Evolutionary conservation across 2,888 invertebrate species (phyloP).

Genomic region (Plagiodera versicolora): DNA sequence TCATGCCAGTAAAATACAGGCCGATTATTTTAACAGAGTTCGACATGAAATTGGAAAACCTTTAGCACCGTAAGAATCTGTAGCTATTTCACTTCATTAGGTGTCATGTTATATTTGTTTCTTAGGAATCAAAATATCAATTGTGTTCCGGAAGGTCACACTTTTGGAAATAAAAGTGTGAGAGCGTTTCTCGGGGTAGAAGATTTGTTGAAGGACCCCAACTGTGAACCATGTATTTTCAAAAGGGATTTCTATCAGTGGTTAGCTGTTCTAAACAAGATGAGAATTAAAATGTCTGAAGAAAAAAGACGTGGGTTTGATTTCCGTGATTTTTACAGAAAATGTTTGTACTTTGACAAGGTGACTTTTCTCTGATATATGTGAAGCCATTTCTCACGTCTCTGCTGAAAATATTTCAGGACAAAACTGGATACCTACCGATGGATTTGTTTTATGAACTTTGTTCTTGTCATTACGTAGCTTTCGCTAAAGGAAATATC

Average conservation of each 20-base stretch:
- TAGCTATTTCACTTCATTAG: too few species aligned
- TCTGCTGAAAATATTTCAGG: slow-evolving; percentile 41
- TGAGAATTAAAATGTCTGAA: slow-evolving; percentile 27
- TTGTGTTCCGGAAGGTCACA: slow-evolving; percentile 55
- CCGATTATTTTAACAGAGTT: slow-evolving; percentile 51
- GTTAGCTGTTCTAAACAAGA: slow-evolving; percentile 40
- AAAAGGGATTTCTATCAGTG: slow-evolving; percentile 55
- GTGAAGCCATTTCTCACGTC: too few species aligned
- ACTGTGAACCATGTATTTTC: slow-evolving; percentile 42
- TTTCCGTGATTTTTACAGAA: slow-evolving; percentile 39
- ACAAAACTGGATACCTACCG: slow-evolving; percentile 56
- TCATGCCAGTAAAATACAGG: slow-evolving; percentile 53
- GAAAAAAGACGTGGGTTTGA: slow-evolving; percentile 35
- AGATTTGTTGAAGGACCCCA: slow-evolving; percentile 51
- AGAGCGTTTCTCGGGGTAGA: slow-evolving; percentile 55
- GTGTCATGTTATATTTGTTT: too few species aligned
- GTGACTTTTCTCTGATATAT: slow-evolving; percentile 28
- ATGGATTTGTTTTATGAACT: slow-evolving; percentile 55
- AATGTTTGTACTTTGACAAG: slow-evolving; percentile 44
- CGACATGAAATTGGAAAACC: slow-evolving; percentile 53
- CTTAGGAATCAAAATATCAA: slow-evolving; percentile 55
- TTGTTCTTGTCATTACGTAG: slow-evolving; percentile 54
- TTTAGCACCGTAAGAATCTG: slow-evolving; percentile 52
- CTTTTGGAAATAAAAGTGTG: slow-evolving; percentile 54
- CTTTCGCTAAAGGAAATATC: slow-evolving; percentile 57